Base-by-base conservation (phyloP, 2,113 vertebrate genomes). In the Dendrocopos noguchii region DNA sequence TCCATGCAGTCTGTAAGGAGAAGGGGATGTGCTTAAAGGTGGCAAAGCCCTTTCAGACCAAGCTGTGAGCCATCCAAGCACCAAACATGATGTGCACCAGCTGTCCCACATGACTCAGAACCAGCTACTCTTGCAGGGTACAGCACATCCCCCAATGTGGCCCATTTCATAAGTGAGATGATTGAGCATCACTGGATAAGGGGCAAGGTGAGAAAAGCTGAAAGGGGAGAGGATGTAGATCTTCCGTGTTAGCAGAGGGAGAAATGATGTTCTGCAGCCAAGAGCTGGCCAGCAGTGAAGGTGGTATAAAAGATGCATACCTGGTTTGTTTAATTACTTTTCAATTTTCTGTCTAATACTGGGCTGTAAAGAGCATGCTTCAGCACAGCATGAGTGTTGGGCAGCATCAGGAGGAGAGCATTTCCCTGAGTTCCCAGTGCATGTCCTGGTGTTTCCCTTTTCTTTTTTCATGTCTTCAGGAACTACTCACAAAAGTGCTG, bases 51-150 rank as follows among this genome's bases (percentile, higher is more conserved):
- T 7, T 39, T 61, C 64, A 53, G 80, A 16, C 2, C 33, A 10
- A 34, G 73, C 36, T 3, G 5, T 2, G 87, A 61, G 18, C 27
- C 34, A 15, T 3, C 4, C 46, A 21, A n/a, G 28, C 22, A 31
- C 19, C 60, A 17, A 34, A 31, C 15, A 21, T 0, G 2, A 14
- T 20, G 42, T 1, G 1, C 11, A 5, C 24, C 15, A 46, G 13
- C 7, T 16, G 33, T 27, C 50, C 68, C 9, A 0, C 9, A 2
- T 12, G n/a, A 28, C 53, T 39, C 9, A 5, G 24, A 15, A 2
- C 1, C 28, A n/a, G 25, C 4, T 7, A 2, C 17, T 53, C 59
- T 8, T 15, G 42, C 16, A 44, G 44, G 1, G 2, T 2, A 17
- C 67, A 44, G 20, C 9, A 3, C 46, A 28, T 3, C 67, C n/a